Base-by-base conservation (phyloP, 2,113 vertebrate species). In the Chaetura pelagica region DNA sequence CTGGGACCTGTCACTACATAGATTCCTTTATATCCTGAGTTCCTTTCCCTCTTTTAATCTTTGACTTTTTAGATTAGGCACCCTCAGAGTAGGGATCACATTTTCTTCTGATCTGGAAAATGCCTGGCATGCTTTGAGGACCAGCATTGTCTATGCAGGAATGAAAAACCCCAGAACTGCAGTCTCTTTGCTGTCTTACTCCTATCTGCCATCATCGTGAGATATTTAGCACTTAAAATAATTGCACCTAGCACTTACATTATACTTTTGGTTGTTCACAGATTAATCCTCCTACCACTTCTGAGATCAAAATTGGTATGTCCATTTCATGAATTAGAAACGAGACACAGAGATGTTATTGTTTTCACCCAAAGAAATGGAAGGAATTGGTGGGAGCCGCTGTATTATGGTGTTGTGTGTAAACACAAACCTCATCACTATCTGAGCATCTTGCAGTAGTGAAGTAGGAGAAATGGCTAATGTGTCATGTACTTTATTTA, bases 1-100 rank as follows among this genome's bases (percentile, higher is more conserved):
- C 90, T 81, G 69, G 69, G 92, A 92, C 73, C 73, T 96, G 93
- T 92, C 89, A 85, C 87, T 95, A 91, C 91, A 87, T 69, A 92
- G 93, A 94, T 97, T 93, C 92, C 79, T 95, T 94, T 97, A 92
- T 97, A 93, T 96, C 61, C 73, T 17, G 83, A 86, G 77, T 96
- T 95, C 75, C 92, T 88, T 94, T 86, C 76, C 75, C 29, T 82
- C 92, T 93, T 94, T 96, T 95, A 92, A 95, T 96, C 94, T 94
- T 86, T 94, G 90, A 95, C 90, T 96, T 88, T 92, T 95, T 96
- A 93, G 90, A 95, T 95, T 93, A 94, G 90, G 57, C 76, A 6
- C 52, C 94, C 76, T 90, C 73, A 52, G 79, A 92, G 73, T 34
- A 96, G 76, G 94, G 93, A 92, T 93, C 90, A 83, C 64, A 22